Percentiles rank a stretch among this genome's conserved stretches.
phyloP scores from a whole-genome alignment of 2,888 invertebrate genomes.

The Platycheirus albimanus region DNA sequence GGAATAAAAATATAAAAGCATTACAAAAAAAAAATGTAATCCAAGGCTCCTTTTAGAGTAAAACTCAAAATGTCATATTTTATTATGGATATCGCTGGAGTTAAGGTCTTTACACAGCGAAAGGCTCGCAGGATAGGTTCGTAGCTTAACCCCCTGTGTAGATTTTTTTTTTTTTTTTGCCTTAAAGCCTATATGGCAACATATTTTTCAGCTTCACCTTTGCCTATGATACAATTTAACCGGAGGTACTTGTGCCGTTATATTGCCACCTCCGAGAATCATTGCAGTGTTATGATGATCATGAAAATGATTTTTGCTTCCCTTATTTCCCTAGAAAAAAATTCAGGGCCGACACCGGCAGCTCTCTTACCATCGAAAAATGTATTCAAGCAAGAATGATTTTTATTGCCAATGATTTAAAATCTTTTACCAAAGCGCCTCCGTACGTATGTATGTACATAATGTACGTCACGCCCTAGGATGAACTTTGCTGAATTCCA shows the following conservation, averaged over 20 bases:
- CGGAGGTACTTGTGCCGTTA: conserved; percentile 36
- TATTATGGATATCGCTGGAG: conserved; percentile 72
- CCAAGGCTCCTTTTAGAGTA: conserved; percentile 52
- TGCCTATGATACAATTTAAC: too few relatives aligned
- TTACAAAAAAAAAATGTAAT: conserved; percentile 46
- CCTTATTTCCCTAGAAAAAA: conserved; percentile 49
- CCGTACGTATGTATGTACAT: too few relatives aligned
- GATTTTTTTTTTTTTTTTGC: conserved; percentile 44
- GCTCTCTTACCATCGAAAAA: conserved; percentile 59
- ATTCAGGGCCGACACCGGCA: conserved; percentile 31
- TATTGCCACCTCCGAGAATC: conserved; percentile 63
- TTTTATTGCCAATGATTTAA: conserved; percentile 71
- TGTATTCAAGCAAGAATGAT: conserved; percentile 69
- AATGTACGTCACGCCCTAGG: conserved; percentile 41
- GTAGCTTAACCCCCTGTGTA: conserved; percentile 46
- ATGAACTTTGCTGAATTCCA: conserved; percentile 60
- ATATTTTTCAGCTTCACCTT: conserved; percentile 1
- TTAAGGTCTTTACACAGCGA: conserved; percentile 66
- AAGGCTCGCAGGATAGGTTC: conserved; percentile 42
- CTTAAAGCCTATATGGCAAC: conserved; percentile 21
- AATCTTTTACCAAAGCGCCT: conserved; percentile 31
- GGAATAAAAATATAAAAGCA: conserved; percentile 13
- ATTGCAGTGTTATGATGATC: conserved; percentile 70
- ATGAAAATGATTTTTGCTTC: conserved; percentile 70
- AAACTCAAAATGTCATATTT: conserved; percentile 71